Base-by-base conservation (phyloP, 2,888 invertebrate genomes). In the Lepetodrilus schrolli region DNA sequence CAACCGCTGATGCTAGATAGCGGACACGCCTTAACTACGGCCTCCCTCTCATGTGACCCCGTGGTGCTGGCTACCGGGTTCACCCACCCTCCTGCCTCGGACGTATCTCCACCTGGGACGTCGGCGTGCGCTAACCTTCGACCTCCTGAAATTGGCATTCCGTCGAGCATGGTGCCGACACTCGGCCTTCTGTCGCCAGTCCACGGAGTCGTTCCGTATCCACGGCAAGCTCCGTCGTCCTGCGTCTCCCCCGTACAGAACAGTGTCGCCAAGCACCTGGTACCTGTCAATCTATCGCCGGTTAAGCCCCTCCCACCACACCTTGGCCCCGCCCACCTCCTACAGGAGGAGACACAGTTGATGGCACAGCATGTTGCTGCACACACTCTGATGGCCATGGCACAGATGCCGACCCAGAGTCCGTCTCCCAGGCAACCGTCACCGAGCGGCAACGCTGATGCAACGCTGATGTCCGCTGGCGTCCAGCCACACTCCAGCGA, bases 311-410 rank as follows among this genome's bases (percentile, higher is more conserved):
- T n/a, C n/a, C n/a, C n/a, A n/a, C n/a, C n/a, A n/a, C n/a, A n/a
- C n/a, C n/a, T n/a, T n/a, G 43, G 10, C 43, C 43, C 13, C 43
- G 2, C 43, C 43, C 23, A 23, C 2, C 58, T 58, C 34, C 26
- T 13, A 13, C 58, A 13, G 4, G 58, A 58, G 58, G 58, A 58
- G 26, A 58, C 26, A 2, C 58, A 58, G 58, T 7, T 21, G n/a
- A 66, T 66, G 5, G 38, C 68, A 4, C 68, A 68, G 30, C 68
- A 68, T 21, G 68, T 23, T 26, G 68, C 68, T n/a, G 68, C 68
- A 7, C 68, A 68, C 7, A 47, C 68, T 5, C 47, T 68, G 4
- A 68, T 68, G 13, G 68, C 68, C 47, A 23, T 68, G 30, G 68
- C 68, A 8, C 68, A 68, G 68, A 68, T 47, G 68, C 68, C 68